Conservation (phyloP, 35 echinoderm and acorn worm genomes). For the Apostichopus japonicus region DNA sequence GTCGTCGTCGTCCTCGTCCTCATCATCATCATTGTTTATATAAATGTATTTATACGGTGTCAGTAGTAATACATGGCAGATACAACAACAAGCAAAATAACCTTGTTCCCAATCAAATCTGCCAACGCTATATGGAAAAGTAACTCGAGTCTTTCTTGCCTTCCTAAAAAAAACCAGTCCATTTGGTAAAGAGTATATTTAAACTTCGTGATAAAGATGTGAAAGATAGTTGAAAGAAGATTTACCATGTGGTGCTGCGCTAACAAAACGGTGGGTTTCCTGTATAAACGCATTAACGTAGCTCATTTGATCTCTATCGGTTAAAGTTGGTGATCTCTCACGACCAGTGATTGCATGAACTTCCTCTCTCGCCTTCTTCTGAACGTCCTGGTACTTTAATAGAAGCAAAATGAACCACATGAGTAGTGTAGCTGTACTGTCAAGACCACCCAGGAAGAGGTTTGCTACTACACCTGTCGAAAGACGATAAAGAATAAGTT, state of each 20-base stretch:
- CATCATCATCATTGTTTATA: too few relatives aligned
- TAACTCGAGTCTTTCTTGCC: too few relatives aligned
- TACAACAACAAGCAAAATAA: too few relatives aligned
- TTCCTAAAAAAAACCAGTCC: too few relatives aligned
- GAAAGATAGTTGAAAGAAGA: background rate
- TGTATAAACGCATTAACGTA: conserved; percentile 27
- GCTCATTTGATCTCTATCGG: background rate
- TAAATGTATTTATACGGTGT: too few relatives aligned
- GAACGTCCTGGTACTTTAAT: conserved; percentile 14
- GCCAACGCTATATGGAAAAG: too few relatives aligned
- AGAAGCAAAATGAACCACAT: conserved; percentile 7
- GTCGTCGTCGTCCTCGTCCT: too few relatives aligned
- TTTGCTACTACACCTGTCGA: background rate
- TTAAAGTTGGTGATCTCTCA: conserved; percentile 12
- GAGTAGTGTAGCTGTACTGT: background rate
- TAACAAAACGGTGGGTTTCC: background rate
- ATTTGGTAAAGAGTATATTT: too few relatives aligned
- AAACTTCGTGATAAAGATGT: too few relatives aligned
- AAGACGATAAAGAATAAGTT: too few relatives aligned
- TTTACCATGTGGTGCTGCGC: background rate
- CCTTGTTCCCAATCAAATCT: too few relatives aligned
- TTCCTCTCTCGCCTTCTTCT: conserved; percentile 15
- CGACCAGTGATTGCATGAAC: conserved; percentile 17
- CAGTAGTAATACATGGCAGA: too few relatives aligned
- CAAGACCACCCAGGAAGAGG: background rate